Base-by-base conservation (phyloP, 2,797 vertebrate species). In the Balearica regulorum region DNA sequence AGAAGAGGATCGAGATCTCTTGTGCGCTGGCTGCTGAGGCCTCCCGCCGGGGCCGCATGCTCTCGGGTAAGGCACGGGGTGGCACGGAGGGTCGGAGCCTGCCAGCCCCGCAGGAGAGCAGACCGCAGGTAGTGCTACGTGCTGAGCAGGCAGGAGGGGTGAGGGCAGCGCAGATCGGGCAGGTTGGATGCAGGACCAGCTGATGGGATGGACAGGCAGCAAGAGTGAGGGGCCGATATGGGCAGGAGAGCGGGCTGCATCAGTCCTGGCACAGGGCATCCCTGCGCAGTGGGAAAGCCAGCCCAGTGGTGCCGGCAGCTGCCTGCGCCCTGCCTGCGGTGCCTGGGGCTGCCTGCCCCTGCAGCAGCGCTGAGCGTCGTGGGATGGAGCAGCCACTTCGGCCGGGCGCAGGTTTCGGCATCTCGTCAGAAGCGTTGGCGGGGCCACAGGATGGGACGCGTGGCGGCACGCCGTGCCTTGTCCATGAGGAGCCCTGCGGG, bases 1-100 rank as follows among this genome's bases (percentile, higher is more conserved):
- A 99, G 97, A 99, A 99, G 97, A 98, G 99, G 66, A 99, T 99
- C 26, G 99, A 99, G 98, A 99, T 99, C 94, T 99, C 99, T 7
- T 99, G 99, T 1, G 97, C 99, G 29, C 98, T 99, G 96, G 99
- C 99, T n/a, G 98, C 99, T 3, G 99, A 99, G 97, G 99, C 99
- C 29, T 99, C 99, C 9, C 99, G 99, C 51, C 98, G 99, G 29
- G 99, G 99, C 87, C 99, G 99, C 85, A 98, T 99, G 97, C 98
- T 99, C 92, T 99, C 99, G 31, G 99, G 99, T 99, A 98, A 99
- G 98, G 94, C 79, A 22, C 0, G 1, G 49, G 11, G 44, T 51
- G 43, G 4, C 39, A 15, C 2, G 0, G 61, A 6, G 49, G 55
- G 21, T 41, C 1, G 1, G 54, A 48, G 5, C 43, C 65, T 9